A percentile compares a stretch with the other conserved stretches of the same genome.
These are phyloP conservation scores for Psilanteris sp. DNA, from an alignment of 1,140 invertebrate genomes.

Conservation along the genomic window DNA sequence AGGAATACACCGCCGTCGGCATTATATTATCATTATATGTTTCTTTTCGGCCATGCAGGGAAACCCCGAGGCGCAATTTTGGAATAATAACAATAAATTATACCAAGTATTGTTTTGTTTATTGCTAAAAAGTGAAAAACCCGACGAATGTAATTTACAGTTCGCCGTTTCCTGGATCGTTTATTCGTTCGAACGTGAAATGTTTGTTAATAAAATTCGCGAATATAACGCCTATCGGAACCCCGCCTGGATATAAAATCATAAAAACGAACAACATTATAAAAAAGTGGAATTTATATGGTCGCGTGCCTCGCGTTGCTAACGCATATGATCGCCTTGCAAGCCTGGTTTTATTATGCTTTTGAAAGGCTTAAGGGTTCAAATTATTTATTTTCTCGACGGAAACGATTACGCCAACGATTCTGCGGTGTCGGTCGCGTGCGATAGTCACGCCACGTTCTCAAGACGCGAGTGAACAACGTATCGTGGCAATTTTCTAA, in stretches of 20 bases:
- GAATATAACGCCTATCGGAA: neutral
- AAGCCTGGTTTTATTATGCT: constrained; percentile 40
- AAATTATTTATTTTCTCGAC: constrained; percentile 68
- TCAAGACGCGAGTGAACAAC: constrained; percentile 35
- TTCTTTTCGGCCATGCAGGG: too few relatives aligned
- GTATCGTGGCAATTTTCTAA: constrained; percentile 71
- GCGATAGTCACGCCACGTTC: constrained; percentile 71
- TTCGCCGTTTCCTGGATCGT: too few relatives aligned
- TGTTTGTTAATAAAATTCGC: neutral
- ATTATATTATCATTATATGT: too few relatives aligned
- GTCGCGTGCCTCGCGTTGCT: constrained; percentile 67
- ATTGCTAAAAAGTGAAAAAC: too few relatives aligned
- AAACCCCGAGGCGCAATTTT: too few relatives aligned
- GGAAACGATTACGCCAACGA: constrained; percentile 65
- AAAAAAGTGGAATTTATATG: constrained; percentile 37
- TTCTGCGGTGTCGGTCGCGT: constrained; percentile 67
- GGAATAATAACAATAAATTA: too few relatives aligned
- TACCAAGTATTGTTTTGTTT: too few relatives aligned
- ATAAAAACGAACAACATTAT: constrained; percentile 1
- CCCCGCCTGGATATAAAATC: neutral
- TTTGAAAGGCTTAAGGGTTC: constrained; percentile 47
- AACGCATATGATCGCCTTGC: constrained; percentile 34
- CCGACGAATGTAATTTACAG: too few relatives aligned
- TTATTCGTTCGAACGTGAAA: too few relatives aligned
- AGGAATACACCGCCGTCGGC: too few relatives aligned